Percentiles rank a stretch among this genome's conserved stretches.
Evolutionary conservation across 1,140 invertebrate genomes (phyloP).

Genomic region (Papilio glaucus): DNA sequence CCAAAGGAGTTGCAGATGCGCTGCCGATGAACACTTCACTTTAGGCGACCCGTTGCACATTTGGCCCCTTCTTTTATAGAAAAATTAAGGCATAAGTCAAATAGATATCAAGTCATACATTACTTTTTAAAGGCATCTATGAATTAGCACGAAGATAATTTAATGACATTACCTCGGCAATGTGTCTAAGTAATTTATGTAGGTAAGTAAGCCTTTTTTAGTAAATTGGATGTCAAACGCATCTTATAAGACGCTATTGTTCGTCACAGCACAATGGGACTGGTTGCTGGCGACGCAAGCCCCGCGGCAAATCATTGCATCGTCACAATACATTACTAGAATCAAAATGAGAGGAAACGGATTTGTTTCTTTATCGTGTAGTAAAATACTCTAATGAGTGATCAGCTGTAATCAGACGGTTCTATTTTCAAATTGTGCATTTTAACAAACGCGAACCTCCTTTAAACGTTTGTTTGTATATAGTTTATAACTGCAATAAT

Average conservation of each 20-base stretch:
- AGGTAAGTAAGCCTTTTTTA: not conserved
- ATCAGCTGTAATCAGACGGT: not conserved
- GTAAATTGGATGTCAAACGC: not conserved
- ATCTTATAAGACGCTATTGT: slow-evolving; percentile 1
- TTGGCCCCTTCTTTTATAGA: too few species aligned
- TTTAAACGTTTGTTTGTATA: too few species aligned
- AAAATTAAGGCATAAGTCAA: too few species aligned
- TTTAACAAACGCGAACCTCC: too few species aligned
- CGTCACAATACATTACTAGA: not conserved
- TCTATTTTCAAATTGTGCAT: not conserved
- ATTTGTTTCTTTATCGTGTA: not conserved
- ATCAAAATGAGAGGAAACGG: not conserved
- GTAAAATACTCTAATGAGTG: too few species aligned
- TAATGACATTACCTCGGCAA: too few species aligned
- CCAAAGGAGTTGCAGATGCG: too few species aligned
- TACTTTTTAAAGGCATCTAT: not conserved
- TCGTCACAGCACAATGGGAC: not conserved
- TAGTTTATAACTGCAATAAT: too few species aligned
- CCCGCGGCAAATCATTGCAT: not conserved
- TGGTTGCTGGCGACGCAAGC: not conserved
- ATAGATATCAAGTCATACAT: too few species aligned
- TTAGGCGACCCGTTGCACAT: too few species aligned
- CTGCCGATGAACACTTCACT: too few species aligned
- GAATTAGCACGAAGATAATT: too few species aligned
- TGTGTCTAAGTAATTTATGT: not conserved